phyloP scores from a whole-genome alignment of 1,140 invertebrate genomes.

The Melitaea cinxia region DNA sequence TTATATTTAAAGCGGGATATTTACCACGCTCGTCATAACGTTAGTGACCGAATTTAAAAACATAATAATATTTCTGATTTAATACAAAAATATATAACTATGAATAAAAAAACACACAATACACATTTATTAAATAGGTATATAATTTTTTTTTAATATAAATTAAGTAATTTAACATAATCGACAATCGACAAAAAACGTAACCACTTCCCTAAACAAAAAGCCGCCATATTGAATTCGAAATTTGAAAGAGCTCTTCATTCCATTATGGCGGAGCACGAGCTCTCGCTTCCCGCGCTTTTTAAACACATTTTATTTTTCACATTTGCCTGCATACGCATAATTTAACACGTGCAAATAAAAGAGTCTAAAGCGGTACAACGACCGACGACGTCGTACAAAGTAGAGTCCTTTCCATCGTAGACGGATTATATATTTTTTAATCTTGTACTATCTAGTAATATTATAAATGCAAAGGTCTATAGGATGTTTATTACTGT shows the following conservation, averaged over 20 bases:
- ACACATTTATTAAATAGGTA: too few relatives aligned
- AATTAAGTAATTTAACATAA: neutral
- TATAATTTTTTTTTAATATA: too few relatives aligned
- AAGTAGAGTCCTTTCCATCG: slow-evolving; percentile 16
- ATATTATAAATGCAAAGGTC: too few relatives aligned
- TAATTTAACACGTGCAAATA: slow-evolving; percentile 46
- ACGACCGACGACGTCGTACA: slow-evolving; percentile 28
- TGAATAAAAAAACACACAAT: too few relatives aligned
- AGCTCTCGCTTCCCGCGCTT: slow-evolving; percentile 48
- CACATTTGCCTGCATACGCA: slow-evolving; percentile 36
- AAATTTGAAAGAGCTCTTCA: slow-evolving; percentile 50
- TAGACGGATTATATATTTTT: slow-evolving; percentile 15
- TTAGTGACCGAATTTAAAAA: too few relatives aligned
- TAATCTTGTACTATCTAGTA: slow-evolving; percentile 6
- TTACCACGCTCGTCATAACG: too few relatives aligned
- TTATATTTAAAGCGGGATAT: too few relatives aligned
- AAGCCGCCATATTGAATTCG: slow-evolving; percentile 39
- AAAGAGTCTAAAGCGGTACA: slow-evolving; percentile 32
- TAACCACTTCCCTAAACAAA: slow-evolving; percentile 31
- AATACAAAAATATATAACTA: too few relatives aligned
- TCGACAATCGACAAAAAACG: slow-evolving; percentile 14
- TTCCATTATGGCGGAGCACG: slow-evolving; percentile 50
- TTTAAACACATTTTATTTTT: slow-evolving; percentile 40
- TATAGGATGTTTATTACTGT: too few relatives aligned
- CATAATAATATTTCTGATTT: too few relatives aligned